Evolutionary conservation across 1,140 invertebrate genomes (phyloP).

Genomic region (Metopolophium dirhodum): DNA sequence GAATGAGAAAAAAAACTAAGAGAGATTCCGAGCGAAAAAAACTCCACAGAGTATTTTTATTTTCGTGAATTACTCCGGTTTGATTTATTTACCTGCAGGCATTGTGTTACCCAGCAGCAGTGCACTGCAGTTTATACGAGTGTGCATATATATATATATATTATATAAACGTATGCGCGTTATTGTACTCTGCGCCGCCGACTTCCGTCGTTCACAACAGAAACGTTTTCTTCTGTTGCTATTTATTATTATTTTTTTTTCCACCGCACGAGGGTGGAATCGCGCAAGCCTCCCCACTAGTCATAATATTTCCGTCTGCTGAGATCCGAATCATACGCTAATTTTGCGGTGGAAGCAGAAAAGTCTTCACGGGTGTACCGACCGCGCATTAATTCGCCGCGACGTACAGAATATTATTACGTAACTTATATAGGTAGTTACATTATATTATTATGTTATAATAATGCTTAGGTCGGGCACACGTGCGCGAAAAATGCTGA

Average conservation of each 20-base stretch:
- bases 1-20: constrained; percentile 11
- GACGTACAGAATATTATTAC: neutral
- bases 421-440: neutral
- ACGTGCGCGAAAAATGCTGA: constrained; percentile 12
- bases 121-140: neutral
- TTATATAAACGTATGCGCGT: neutral
- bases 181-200: constrained; percentile 14
- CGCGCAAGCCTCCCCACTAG: neutral
- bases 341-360: constrained; percentile 26
- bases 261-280: neutral
- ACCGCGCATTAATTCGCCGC: neutral
- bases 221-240: constrained; percentile 33
- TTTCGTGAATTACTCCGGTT: constrained; percentile 39
- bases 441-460: neutral
- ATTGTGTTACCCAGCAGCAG: neutral
- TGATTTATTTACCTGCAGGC: constrained; percentile 52
- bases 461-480: neutral
- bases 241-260: constrained; percentile 15
- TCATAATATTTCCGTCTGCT: constrained; percentile 51
- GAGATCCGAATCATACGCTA: constrained; percentile 51
- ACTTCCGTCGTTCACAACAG: constrained; percentile 50
- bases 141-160: neutral
- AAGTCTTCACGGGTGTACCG: neutral
- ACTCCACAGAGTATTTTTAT: neutral
- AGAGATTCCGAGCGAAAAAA: constrained; percentile 36